Base-by-base conservation (phyloP, 2,797 vertebrate species). In the Chrosomus eos region DNA sequence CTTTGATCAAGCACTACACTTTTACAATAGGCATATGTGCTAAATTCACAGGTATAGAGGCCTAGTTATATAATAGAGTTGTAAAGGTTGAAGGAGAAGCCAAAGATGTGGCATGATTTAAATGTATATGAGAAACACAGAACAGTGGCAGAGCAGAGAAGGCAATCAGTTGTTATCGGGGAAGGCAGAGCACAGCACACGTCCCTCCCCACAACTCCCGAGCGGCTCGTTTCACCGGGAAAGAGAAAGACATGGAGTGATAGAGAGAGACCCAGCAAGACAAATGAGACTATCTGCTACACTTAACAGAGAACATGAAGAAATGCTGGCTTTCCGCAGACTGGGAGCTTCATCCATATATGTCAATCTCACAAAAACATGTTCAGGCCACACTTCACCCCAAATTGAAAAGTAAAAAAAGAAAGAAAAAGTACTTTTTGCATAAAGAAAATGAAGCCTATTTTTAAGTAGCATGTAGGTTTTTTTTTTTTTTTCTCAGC, bases 91-190 rank as follows among this genome's bases (percentile, higher is more conserved):
- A 38, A 67, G 19, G 82, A 75, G 48, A 77, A 53, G n/a, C 71
- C 31, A 72, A 75, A 53, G 26, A 75, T 83, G 72, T 48, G 66
- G 45, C 51, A 78, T 28, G 31, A 75, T 74, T 79, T 83, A 87
- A 80, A 70, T 76, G 79, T 77, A 45, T 62, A 79, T 51, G 18
- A 68, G 51, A 51, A 77, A 74, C 51, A 48, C 43, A 38, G 43
- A 58, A 77, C 66, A 71, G 79, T 72, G 75, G 82, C 70, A 77
- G 40, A 73, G 80, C 45, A 40, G 48, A 80, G 80, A 84, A 48
- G 71, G 62, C 84, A 84, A 93, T 93, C 73, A 89, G 89, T 92
- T 91, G 75, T 91, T 87, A 85, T 88, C 40, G 66, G 85, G 84
- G 45, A 87, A 78, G 75, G 19, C 71, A 85, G 87, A 87, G 83